These are phyloP conservation scores for Tromatobia lineatoria DNA, from an alignment of 2,888 invertebrate species.

Conservation along the genomic window DNA sequence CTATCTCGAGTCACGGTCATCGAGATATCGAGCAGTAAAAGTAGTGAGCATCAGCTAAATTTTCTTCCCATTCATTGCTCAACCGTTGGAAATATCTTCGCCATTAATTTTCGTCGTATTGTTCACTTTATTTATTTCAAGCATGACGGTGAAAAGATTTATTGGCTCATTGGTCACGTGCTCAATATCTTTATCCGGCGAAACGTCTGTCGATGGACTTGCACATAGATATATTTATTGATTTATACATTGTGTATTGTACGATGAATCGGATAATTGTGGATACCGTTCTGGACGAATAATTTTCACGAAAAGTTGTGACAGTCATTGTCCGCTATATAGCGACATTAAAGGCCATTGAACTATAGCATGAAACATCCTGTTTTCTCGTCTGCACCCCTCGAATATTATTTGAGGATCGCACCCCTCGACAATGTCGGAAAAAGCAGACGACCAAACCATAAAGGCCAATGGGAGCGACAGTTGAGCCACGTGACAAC, in stretches of 20 bases:
- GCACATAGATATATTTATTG: slow-evolving; percentile 6
- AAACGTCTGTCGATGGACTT: slow-evolving; percentile 12
- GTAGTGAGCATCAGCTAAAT: slow-evolving; percentile 25
- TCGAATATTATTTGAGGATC: slow-evolving; percentile 40
- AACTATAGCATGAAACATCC: neutral
- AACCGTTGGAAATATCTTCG: slow-evolving; percentile 21
- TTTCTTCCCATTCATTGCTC: slow-evolving; percentile 16
- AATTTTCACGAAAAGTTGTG: slow-evolving; percentile 39
- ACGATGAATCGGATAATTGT: slow-evolving; percentile 23
- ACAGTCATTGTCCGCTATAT: slow-evolving; percentile 43
- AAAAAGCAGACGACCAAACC: slow-evolving; percentile 24
- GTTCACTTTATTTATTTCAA: slow-evolving; percentile 37
- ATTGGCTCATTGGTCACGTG: slow-evolving; percentile 42
- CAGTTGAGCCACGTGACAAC: slow-evolving; percentile 63
- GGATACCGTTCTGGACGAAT: slow-evolving; percentile 35
- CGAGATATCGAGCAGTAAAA: slow-evolving; percentile 10
- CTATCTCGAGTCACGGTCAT: slow-evolving; percentile 21
- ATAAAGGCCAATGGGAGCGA: slow-evolving; percentile 20
- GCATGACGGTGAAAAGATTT: slow-evolving; percentile 38
- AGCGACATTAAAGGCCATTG: neutral
- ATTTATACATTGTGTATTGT: slow-evolving; percentile 14
- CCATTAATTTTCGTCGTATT: slow-evolving; percentile 9
- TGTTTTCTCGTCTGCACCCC: slow-evolving; percentile 6
- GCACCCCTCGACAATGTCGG: slow-evolving; percentile 22
- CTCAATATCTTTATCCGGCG: slow-evolving; percentile 42